Conservation (phyloP, 92 coral and sea anemone genomes). For the Parazoanthus darwini region DNA sequence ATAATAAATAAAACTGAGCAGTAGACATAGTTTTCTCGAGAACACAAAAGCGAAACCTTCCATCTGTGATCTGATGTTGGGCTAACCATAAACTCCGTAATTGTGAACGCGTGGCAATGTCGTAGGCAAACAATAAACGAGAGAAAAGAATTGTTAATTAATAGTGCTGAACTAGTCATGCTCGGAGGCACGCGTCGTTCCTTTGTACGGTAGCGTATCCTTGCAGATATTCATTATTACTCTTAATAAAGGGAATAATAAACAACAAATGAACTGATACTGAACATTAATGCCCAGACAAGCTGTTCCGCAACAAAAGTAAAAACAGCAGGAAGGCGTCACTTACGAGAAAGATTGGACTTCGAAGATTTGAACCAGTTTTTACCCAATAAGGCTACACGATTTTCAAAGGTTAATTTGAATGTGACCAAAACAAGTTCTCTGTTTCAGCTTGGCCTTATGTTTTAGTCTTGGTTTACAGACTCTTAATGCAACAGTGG, state of each 20-base stretch:
- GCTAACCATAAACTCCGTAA: neutral
- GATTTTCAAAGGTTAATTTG: neutral
- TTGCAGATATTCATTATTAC: neutral
- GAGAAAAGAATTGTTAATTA: neutral
- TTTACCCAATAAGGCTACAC: neutral
- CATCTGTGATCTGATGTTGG: constrained; percentile 11
- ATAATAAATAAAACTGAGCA: neutral
- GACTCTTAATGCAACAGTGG: neutral
- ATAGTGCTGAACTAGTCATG: neutral
- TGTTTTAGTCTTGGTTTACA: neutral
- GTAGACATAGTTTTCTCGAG: neutral
- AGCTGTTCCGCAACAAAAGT: neutral
- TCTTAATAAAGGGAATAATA: neutral
- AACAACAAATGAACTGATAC: neutral
- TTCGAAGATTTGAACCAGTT: neutral
- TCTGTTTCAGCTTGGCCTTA: constrained; percentile 11
- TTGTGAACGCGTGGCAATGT: constrained; percentile 15
- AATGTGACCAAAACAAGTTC: constrained; percentile 6
- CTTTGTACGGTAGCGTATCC: neutral
- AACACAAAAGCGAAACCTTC: constrained; percentile 19
- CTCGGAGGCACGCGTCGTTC: neutral
- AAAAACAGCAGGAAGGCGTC: neutral
- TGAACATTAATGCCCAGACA: neutral
- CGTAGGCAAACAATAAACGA: neutral
- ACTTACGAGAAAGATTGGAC: neutral